Percentiles rank a stretch among this genome's conserved stretches.
These are phyloP conservation scores for Chirona hameri DNA, from an alignment of 2,888 invertebrate genomes.

Conservation along the genomic window DNA sequence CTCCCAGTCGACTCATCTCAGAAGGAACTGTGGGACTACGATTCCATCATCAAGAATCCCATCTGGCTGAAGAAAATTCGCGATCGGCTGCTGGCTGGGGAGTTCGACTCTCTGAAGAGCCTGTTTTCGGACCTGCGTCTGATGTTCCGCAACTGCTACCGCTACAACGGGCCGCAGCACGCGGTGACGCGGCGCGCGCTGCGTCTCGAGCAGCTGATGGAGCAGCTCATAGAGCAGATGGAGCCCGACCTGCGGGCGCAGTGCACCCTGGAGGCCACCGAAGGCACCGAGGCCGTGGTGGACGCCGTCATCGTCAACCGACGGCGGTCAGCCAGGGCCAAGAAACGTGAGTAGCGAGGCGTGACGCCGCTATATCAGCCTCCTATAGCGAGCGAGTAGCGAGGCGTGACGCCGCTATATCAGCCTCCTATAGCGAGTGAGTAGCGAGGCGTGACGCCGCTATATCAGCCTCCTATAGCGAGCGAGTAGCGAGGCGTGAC, in stretches of 20 bases:
- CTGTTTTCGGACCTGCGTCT: conserved; percentile 51
- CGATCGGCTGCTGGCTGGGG: conserved; percentile 45
- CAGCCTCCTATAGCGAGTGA: too few species aligned
- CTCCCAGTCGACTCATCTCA: conserved; percentile 45
- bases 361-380: too few species aligned
- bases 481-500: not conserved
- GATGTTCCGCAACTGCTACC: conserved; percentile 53
- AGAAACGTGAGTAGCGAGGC: not conserved
- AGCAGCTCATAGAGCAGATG: conserved; percentile 50
- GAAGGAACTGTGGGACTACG: conserved; percentile 45
- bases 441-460: not conserved
- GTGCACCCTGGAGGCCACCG: conserved; percentile 44
- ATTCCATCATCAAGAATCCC: conserved; percentile 49
- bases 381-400: too few species aligned
- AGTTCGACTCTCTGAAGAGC: conserved; percentile 49
- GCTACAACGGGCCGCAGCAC: conserved; percentile 51
- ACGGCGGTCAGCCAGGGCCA: not conserved
- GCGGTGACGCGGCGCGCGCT: conserved; percentile 49
- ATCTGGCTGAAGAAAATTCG: conserved; percentile 52
- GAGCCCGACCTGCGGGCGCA: conserved; percentile 48
- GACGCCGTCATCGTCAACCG: not conserved
- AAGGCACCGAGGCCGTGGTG: conserved; percentile 37
- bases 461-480: too few species aligned
- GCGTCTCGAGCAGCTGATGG: conserved; percentile 50
- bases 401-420: not conserved